Evolutionary conservation across 2,888 invertebrate species (phyloP), one percentile per base, ranked within the genome.

Genomic region (Lysandra coridon): DNA sequence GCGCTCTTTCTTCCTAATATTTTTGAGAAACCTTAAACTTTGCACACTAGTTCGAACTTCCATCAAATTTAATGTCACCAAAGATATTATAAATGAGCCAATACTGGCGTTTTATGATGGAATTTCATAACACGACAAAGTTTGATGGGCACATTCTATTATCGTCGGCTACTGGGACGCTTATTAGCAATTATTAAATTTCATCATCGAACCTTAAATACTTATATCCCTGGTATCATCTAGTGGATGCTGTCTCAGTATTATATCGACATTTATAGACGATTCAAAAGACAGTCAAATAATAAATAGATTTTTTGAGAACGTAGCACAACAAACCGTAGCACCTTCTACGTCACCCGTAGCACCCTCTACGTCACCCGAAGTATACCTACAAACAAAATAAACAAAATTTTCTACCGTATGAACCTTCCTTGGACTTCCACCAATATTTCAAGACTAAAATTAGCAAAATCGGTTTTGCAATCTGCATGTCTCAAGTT

Each of bases 51-150:
- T 57, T 57, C 57, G 4, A 57, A 57, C 57, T 57, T 62, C 62
- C 23, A 23, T 62, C n/a, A n/a, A 62, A 23, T 62, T 62, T 23
- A n/a, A 7, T 62, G 23, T 69, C 69, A 17, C 33, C 17, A 37
- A 69, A 69, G 33, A 69, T 69, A 69, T 69, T 69, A 69, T 37
- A 33, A 33, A 33, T 33, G 5, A 30, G 64, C 64, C 4, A 69
- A 33, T 69, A 69, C 10, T 4, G 40, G 17, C 37, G 44, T 4
- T 74, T n/a, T 44, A 44, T 44, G 23, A 44, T 10, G 76, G 76
- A 76, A 76, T 76, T 76, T 76, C 53, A 76, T 76, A 57, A 76
- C 76, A 76, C 57, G 76, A 57, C 76, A 76, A 76, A 76, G 57
- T 76, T 76, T 44, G 57, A 57, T 57, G 17, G 53, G 12, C 49